A percentile compares a stretch with the other conserved stretches of the same genome.
phyloP scores from a whole-genome alignment of 2,888 invertebrate genomes.

The Coelinius sp. region DNA sequence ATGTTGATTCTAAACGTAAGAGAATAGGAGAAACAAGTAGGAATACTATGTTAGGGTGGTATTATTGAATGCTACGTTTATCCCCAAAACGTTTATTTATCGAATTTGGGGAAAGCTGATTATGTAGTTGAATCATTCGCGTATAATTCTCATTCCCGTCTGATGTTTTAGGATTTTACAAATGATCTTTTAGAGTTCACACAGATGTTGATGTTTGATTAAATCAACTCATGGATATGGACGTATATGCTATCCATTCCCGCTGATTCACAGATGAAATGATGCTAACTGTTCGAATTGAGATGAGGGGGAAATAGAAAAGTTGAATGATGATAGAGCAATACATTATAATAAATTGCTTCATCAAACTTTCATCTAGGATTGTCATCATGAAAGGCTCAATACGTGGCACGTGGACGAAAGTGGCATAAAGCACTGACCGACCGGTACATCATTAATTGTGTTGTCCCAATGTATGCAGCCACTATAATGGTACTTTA shows the following conservation, averaged over 20 bases:
- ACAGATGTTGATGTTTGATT: slow-evolving; percentile 40
- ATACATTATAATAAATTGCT: background rate
- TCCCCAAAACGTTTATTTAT: slow-evolving; percentile 53
- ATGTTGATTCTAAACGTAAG: slow-evolving; percentile 1
- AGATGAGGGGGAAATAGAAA: background rate
- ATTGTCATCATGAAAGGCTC: background rate
- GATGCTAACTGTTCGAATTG: background rate
- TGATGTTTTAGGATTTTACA: slow-evolving; percentile 25
- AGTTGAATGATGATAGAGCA: background rate
- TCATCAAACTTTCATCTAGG: background rate
- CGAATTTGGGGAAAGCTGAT: slow-evolving; percentile 51
- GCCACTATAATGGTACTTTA: slow-evolving; percentile 59
- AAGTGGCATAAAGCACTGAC: slow-evolving; percentile 2
- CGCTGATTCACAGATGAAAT: background rate
- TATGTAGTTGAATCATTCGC: slow-evolving; percentile 46
- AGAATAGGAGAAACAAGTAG: slow-evolving; percentile 12
- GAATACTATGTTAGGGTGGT: slow-evolving; percentile 4
- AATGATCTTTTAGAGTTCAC: slow-evolving; percentile 27
- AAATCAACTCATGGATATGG: background rate
- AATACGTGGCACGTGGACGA: slow-evolving; percentile 33
- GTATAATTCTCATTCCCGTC: slow-evolving; percentile 38
- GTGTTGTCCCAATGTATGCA: slow-evolving; percentile 44
- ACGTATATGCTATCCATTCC: slow-evolving; percentile 1
- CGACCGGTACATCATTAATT: slow-evolving; percentile 60
- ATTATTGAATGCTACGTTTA: slow-evolving; percentile 41